Evolutionary conservation across 2,888 invertebrate genomes (phyloP), one percentile per base, ranked within the genome.

Genomic region (Drosophila paramelanica): DNA sequence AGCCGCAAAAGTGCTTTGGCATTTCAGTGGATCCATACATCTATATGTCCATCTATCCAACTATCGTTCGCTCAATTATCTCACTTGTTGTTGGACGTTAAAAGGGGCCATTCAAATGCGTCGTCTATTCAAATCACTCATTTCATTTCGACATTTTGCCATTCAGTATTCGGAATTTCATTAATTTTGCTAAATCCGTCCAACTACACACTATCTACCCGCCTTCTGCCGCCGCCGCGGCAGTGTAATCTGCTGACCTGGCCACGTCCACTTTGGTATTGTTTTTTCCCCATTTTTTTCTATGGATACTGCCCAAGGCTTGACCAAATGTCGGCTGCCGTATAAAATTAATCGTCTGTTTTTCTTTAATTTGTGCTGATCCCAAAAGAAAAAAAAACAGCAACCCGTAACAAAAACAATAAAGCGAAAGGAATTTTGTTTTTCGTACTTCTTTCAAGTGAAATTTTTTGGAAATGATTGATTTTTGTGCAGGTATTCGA

Each of bases 101-200:
- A 4, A 3, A n/a, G 14, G n/a, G 8, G 23, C 60, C 60, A 59
- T 70, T 69, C 59, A 65, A 70, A 59, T 71, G 56, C 64, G 68
- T 56, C 65, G 56, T 52, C 67, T 53, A 76, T 71, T 67, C 68
- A 76, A 79, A 73, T 79, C 72, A 66, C 66, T 81, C 76, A 80
- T 78, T 81, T 73, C 73, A 38, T 65, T 78, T 79, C 74, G 79
- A 79, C 79, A 77, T 79, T 79, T 70, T 67, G 65, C 64, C 77
- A 43, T 49, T 17, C 17, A 62, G 60, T 67, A 58, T 67, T 79
- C 43, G 80, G 80, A 79, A 79, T 79, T 79, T 79, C 74, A 79
- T 79, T 79, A 79, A 79, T 79, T 74, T 64, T 51, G 51, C 58
- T 38, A 73, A 68, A 67, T 60, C 64, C 46, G 25, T 59, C 36